Base-by-base conservation (phyloP, 23 tunicate genomes). In the Trididemnum nubilum region DNA sequence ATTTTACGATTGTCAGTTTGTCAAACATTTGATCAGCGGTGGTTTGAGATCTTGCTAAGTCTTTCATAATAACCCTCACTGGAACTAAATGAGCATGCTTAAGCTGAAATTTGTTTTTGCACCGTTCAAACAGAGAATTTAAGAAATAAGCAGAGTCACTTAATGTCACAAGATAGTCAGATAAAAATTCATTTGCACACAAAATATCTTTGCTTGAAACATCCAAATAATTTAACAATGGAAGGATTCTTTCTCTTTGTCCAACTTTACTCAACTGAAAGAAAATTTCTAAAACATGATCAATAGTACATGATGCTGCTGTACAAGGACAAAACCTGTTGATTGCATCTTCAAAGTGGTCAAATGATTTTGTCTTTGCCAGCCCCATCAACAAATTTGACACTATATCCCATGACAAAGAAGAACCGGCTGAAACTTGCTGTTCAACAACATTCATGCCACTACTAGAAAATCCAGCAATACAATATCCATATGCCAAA, bases 401-500 rank as follows among this genome's bases (percentile, higher is more conserved):
- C 37, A 18, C 37, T 39, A 27, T 28, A 40, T 40, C 58, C 37
- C 37, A 52, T 26, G 81, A 77, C 21, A 77, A 34, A 1, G 23
- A n/a, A 3, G 12, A 19, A 7, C 30, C 28, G 2, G 19, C 40
- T 29, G 25, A 27, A 25, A 9, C n/a, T 2, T 36, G 29, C 27
- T 52, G 9, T 3, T 77, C 67, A 52, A 77, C 3, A 3, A 77
- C 27, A 2, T 54, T 15, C 2, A 77, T 51, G 2, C 40, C 81
- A 2, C 54, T 19, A 32, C 12, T 3, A 1, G 65, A 67, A 5
- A 4, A 18, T 52, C 81, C 81, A 52, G 36, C 7, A 15, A 25
- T 30, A 57, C 81, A 77, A 2, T 51, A 21, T 1, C 67, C 67
- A 77, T 52, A 77, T 5, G 81, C 39, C 21, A 77, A 5, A 33